Conservation (phyloP, 2,888 invertebrate genomes). For the Octodonta nipae region DNA sequence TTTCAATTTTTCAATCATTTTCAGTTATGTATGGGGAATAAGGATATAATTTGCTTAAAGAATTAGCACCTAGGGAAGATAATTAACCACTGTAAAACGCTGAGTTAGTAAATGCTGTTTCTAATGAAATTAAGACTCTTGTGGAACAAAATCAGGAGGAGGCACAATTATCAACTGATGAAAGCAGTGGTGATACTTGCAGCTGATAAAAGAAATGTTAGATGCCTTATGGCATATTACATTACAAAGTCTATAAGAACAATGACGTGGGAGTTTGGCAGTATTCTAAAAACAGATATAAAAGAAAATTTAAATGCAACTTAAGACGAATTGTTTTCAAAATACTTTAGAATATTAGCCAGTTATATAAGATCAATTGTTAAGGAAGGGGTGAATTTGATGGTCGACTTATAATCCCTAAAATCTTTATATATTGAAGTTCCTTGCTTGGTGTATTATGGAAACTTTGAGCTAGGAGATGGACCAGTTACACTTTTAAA, state of each 20-base stretch:
- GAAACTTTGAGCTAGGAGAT: conserved; percentile 84
- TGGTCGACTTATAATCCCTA: conserved; percentile 77
- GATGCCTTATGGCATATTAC: conserved; percentile 74
- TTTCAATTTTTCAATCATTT: no score
- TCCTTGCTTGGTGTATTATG: conserved; percentile 77
- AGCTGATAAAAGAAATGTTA: conserved; percentile 74
- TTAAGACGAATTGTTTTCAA: conserved; percentile 78
- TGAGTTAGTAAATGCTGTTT: conserved; percentile 65
- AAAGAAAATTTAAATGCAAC: conserved; percentile 63
- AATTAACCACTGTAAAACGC: conserved; percentile 72
- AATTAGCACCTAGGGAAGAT: conserved; percentile 62
- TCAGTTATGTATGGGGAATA: conserved; percentile 82
- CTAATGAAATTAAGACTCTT: conserved; percentile 74
- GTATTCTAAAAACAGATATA: conserved; percentile 75
- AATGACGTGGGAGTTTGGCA: conserved; percentile 93
- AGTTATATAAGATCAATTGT: conserved; percentile 80
- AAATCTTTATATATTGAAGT: conserved; percentile 88
- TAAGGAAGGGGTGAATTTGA: conserved; percentile 72
- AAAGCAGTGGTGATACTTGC: conserved; percentile 30
- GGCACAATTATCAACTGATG: conserved; percentile 34
- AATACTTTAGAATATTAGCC: conserved; percentile 74
- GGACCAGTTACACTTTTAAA: conserved; percentile 81
- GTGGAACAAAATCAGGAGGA: conserved; percentile 75
- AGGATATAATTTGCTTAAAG: conserved; percentile 72
- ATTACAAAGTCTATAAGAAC: conserved; percentile 67